phyloP scores from a whole-genome alignment of 2,888 invertebrate genomes.

The Clunio marinus region DNA sequence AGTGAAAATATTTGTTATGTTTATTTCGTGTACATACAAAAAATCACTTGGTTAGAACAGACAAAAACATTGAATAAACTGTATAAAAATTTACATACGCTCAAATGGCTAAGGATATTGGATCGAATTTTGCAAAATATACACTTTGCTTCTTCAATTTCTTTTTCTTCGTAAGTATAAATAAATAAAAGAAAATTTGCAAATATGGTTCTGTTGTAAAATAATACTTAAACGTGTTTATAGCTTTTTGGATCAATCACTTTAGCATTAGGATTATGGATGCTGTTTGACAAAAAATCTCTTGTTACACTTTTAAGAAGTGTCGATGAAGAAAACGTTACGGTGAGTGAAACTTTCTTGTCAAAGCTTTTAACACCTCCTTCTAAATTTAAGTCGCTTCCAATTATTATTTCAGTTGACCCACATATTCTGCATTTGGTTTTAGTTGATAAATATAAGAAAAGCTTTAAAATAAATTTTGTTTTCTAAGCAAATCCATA shows the following conservation, averaged over 20 bases:
- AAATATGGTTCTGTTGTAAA: neutral
- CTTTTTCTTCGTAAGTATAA: constrained; percentile 64
- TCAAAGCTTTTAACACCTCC: neutral
- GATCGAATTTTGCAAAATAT: constrained; percentile 65
- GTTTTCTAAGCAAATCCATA: too few species aligned
- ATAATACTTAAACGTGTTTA: constrained; percentile 34
- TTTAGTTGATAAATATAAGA: too few species aligned
- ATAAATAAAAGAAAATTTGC: neutral
- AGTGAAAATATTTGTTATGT: too few species aligned
- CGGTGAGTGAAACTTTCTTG: constrained; percentile 53
- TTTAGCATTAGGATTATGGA: constrained; percentile 64
- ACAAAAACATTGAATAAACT: neutral
- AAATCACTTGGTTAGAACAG: too few species aligned
- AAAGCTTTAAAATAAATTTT: too few species aligned
- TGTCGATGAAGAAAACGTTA: constrained; percentile 56
- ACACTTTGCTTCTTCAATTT: constrained; percentile 69
- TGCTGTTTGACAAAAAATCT: constrained; percentile 63
- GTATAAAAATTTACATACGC: neutral
- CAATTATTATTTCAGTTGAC: too few species aligned
- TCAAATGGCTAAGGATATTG: constrained; percentile 55
- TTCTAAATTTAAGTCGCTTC: too few species aligned
- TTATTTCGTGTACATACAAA: too few species aligned
- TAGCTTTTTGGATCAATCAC: constrained; percentile 58
- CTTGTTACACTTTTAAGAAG: constrained; percentile 59
- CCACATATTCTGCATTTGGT: too few species aligned